phyloP scores from a whole-genome alignment of 1,140 invertebrate genomes.

The Saccostrea cuccullata region DNA sequence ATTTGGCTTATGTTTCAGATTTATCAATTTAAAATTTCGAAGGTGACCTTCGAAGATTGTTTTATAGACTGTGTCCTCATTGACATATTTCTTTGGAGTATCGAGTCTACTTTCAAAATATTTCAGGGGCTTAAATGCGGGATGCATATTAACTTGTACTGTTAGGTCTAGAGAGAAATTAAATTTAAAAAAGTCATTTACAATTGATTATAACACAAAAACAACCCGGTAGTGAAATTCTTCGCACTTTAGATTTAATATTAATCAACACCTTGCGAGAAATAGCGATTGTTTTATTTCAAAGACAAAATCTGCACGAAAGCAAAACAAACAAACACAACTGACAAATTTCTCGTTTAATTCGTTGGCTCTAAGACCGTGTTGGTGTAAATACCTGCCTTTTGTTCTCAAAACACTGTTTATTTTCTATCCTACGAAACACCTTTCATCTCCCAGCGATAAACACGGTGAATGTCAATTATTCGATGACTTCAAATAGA shows the following conservation, averaged over 20 bases:
- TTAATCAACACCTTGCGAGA: not conserved
- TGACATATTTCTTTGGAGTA: too few species aligned
- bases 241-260: not conserved
- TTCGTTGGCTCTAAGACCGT: not conserved
- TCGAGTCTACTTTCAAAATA: too few species aligned
- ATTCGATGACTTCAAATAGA: slow-evolving; percentile 37
- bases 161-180: too few species aligned
- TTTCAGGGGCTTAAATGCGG: too few species aligned
- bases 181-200: not conserved
- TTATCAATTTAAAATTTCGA: not conserved
- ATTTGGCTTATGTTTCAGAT: slow-evolving; percentile 20
- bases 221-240: not conserved
- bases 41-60: not conserved
- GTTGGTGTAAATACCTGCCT: slow-evolving; percentile 14
- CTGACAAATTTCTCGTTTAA: not conserved
- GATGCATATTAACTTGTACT: too few species aligned
- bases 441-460: slow-evolving; percentile 27
- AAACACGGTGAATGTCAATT: slow-evolving; percentile 26
- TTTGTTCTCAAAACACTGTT: slow-evolving; percentile 20
- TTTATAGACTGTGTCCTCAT: not conserved
- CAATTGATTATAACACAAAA: not conserved
- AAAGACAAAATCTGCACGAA: slow-evolving; percentile 20
- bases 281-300: not conserved
- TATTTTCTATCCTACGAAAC: slow-evolving; percentile 28
- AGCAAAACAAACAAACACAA: slow-evolving; percentile 22